These are phyloP conservation scores for human DNA, from an alignment of 2,113 vertebrate genomes.

Conservation along the genomic window GRCh38 chr15:48805001-48805500, in stretches of 20 bases:
- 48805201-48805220: not conserved
- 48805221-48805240: not conserved
- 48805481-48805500: not conserved
- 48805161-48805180: not conserved
- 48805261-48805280: not conserved
- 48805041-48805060: not conserved
- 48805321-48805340: not conserved
- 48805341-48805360: not conserved
- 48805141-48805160: not conserved
- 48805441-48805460: not conserved
- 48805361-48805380: not conserved
- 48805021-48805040: not conserved
- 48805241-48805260: not conserved
- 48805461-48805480: not conserved
- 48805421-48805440: not conserved
- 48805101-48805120: not conserved
- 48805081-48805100: not conserved
- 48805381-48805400: not conserved
- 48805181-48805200: not conserved
- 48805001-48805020: not conserved
- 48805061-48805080: not conserved
- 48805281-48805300: not conserved
- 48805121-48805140: not conserved
- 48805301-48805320: not conserved
- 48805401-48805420: not conserved